A percentile compares a stretch with the other conserved stretches of the same genome.
phyloP scores from a whole-genome alignment of 2,888 invertebrate genomes.

The Platycheirus rosarum region DNA sequence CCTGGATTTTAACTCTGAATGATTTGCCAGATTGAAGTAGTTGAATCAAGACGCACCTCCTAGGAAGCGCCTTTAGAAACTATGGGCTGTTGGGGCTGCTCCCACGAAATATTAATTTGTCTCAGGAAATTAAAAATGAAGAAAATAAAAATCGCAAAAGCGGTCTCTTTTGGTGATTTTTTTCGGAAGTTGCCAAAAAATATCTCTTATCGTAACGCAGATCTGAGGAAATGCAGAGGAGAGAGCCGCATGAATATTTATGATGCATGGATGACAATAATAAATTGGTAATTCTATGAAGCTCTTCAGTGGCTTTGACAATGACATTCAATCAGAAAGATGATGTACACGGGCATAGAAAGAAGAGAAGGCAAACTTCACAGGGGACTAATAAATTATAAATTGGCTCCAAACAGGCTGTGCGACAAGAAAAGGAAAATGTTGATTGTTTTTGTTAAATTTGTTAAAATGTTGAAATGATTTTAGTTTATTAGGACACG shows the following conservation, averaged over 20 bases:
- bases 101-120: slow-evolving; percentile 52
- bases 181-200: slow-evolving; percentile 72
- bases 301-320: slow-evolving; percentile 43
- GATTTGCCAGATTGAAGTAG: slow-evolving; percentile 27
- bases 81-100: background rate
- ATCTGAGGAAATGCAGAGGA: slow-evolving; percentile 63
- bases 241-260: slow-evolving; percentile 62
- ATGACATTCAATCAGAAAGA: slow-evolving; percentile 62
- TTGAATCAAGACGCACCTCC: background rate
- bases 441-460: background rate
- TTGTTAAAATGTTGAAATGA: too few relatives aligned
- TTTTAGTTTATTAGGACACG: too few relatives aligned
- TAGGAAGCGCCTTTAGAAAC: too few relatives aligned
- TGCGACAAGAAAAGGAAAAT: slow-evolving; percentile 3
- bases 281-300: slow-evolving; percentile 57
- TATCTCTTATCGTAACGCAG: slow-evolving; percentile 61
- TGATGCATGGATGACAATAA: slow-evolving; percentile 46
- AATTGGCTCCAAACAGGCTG: slow-evolving; percentile 35
- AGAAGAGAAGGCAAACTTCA: background rate
- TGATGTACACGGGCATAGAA: slow-evolving; percentile 39
- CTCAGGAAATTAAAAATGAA: slow-evolving; percentile 33
- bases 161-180: slow-evolving; percentile 43
- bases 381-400: slow-evolving; percentile 42
- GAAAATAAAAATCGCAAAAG: background rate
- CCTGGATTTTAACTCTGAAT: slow-evolving; percentile 55